These are phyloP conservation scores for Calidris pygmaea DNA, from an alignment of 2,113 vertebrate genomes.

Conservation along the genomic window DNA sequence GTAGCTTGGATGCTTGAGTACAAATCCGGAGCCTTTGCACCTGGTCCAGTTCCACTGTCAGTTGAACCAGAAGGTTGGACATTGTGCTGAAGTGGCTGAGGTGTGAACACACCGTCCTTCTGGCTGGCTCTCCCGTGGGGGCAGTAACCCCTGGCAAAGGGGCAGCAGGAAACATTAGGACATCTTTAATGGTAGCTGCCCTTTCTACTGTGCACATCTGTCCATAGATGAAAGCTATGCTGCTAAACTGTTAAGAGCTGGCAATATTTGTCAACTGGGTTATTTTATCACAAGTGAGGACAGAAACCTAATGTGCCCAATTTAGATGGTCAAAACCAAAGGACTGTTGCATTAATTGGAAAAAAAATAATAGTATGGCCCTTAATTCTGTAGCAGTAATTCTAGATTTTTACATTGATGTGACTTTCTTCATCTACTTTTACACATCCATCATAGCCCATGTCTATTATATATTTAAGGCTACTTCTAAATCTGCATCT, in stretches of 20 bases:
- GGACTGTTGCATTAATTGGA: background rate
- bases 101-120: background rate
- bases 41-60: background rate
- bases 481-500: background rate
- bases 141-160: background rate
- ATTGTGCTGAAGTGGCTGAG: background rate
- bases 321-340: background rate
- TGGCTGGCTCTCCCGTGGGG: background rate
- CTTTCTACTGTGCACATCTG: background rate
- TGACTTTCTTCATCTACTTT: background rate
- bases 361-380: background rate
- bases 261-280: background rate
- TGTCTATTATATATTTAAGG: background rate
- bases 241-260: background rate
- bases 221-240: background rate
- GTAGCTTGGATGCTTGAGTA: background rate
- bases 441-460: background rate
- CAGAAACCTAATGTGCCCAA: background rate
- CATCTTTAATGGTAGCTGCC: background rate
- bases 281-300: background rate
- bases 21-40: background rate
- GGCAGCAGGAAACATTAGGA: accelerated
- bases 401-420: background rate
- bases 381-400: background rate
- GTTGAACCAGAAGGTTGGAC: background rate